Evolutionary conservation across 2,797 vertebrate genomes (phyloP), one percentile per base, ranked within the genome.

Genomic region (Acanthornis magna): DNA sequence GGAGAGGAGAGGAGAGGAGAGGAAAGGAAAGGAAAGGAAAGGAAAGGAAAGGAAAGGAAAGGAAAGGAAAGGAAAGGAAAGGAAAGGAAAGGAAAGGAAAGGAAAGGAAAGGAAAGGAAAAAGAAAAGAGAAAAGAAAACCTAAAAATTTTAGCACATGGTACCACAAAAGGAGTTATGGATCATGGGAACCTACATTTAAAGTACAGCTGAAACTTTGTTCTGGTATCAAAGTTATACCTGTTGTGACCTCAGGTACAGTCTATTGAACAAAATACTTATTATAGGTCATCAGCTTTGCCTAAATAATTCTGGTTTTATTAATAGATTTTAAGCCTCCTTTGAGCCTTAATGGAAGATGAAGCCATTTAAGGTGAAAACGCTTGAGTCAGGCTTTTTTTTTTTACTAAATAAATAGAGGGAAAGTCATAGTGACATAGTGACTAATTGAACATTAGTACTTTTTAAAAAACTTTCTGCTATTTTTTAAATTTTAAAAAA

Each of bases 91-190:
- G 43, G 43, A 45, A 10, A 20, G 43, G 43, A 45, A 20, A 20
- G 43, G 43, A 45, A 36, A 36, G 8, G 17, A 43, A 19, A 43
- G 43, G 8, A 43, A 19, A 43, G 43, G 8, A 43, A 19, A 47
- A 13, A 11, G 47, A 22, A 4, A 25, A 7, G 34, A 23, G 23
- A 23, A 3, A 8, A 15, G 16, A 43, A 17, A 48, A 77, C 45
- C 6, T 23, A 30, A 34, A 13, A 30, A 14, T 51, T 36, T 15
- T 7, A 54, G 27, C 9, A 40, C 23, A 2, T 0, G 1, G 9
- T 50, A 15, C 20, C 2, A 2, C 17, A 22, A 32, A 62, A 88
- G 21, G 17, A 48, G 18, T 53, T 85, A 51, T 14, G 27, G 42
- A 65, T 73, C 58, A 57, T 7, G 7, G 3, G 29, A 76, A 58